phyloP scores from a whole-genome alignment of 53 echinoderm and acorn worm species.

The Antedon mediterranea region DNA sequence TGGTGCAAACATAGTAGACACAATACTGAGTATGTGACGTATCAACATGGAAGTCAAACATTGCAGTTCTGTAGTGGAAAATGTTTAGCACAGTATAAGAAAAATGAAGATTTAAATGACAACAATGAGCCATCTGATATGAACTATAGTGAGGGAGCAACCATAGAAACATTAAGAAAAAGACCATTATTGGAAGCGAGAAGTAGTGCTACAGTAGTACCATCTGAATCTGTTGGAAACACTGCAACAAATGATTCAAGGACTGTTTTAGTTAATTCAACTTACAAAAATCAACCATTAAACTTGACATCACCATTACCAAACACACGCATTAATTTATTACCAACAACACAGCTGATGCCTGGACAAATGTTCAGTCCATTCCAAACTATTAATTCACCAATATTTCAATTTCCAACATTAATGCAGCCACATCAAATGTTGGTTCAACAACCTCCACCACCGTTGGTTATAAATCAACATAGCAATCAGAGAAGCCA shows the following conservation, averaged over 20 bases:
- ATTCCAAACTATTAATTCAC: neutral
- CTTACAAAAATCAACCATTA: neutral
- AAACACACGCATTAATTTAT: neutral
- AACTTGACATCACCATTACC: neutral
- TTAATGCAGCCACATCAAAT: neutral
- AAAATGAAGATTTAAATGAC: slow-evolving; percentile 13
- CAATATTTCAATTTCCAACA: neutral
- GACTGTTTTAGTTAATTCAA: neutral
- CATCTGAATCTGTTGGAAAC: neutral
- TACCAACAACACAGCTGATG: neutral
- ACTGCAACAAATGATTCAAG: neutral
- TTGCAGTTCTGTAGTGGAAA: slow-evolving; percentile 84
- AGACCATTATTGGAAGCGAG: neutral
- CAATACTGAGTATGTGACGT: slow-evolving; percentile 46
- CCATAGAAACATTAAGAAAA: neutral
- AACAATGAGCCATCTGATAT: neutral
- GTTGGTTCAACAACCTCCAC: neutral
- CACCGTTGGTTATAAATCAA: neutral
- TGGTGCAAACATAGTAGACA: slow-evolving; percentile 81
- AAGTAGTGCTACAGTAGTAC: neutral
- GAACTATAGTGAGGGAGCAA: neutral
- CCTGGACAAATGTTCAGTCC: neutral
- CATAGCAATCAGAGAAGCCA: neutral
- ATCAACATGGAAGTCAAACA: slow-evolving; percentile 29
- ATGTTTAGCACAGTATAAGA: slow-evolving; percentile 73